Evolutionary conservation across 2,888 invertebrate species (phyloP), one percentile per base, ranked within the genome.

Genomic region (Eupithecia dodoneata): DNA sequence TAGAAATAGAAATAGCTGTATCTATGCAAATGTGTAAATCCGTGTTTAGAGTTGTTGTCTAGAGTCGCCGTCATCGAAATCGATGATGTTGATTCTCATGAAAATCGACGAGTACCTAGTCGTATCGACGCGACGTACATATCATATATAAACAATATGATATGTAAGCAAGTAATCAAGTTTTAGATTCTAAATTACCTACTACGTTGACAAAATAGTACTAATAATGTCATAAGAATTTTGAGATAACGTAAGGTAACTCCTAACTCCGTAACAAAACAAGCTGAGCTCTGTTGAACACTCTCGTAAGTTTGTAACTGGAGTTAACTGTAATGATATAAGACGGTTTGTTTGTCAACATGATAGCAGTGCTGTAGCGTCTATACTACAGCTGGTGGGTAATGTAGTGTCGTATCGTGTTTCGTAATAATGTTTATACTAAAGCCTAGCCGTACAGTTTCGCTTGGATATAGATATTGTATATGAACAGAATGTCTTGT

Each of bases 261-360:
- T n/a, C 30, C 30, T 30, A 30, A n/a, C 18, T 59, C 52, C 18
- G 55, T 18, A 59, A n/a, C 55, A 18, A 59, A 42, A 0, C 4
- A 70, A 45, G 71, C 75, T 71, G 30, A 67, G 78, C 73, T 78
- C 76, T 72, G 78, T 76, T 78, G 75, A 75, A 67, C 76, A 73
- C 67, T 12, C 71, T 72, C 77, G 76, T 74, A 66, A 45, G 59
- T 59, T 71, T 41, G 73, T 72, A 78, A 76, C 73, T 49, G 59
- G 70, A 75, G 69, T 66, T 78, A 78, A 75, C 75, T 73, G 75
- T 75, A 59, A 45, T 72, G 41, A 59, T 69, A 49, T 69, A 66
- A 69, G 67, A 74, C 69, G 30, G 74, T 74, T 74, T 78, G 78
- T 79, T 75, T 75, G 77, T 76, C 75, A 79, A 77, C 75, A 77